Evolutionary conservation across 2,888 invertebrate genomes (phyloP).

Genomic region (Callosobruchus maculatus): DNA sequence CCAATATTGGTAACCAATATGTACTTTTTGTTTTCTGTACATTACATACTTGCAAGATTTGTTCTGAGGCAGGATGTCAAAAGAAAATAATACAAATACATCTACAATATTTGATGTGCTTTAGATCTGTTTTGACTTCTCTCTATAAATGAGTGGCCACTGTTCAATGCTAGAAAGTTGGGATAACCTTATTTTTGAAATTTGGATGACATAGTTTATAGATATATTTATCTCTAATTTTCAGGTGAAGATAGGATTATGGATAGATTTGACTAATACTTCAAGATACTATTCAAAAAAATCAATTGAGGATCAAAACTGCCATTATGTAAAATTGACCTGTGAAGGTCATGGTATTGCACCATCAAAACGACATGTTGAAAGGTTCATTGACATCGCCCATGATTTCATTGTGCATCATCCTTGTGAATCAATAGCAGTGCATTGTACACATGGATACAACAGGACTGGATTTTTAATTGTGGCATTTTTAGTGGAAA

Average conservation of each 20-base stretch:
- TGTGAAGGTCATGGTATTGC: conserved; percentile 92
- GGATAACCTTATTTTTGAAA: too few species aligned
- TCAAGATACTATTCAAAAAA: conserved; percentile 82
- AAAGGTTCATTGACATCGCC: conserved; percentile 77
- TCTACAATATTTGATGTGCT: too few species aligned
- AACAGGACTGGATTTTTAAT: conserved; percentile 97
- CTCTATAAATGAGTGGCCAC: too few species aligned
- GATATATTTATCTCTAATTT: too few species aligned
- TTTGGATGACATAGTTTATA: too few species aligned
- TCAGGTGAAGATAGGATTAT: conserved; percentile 83
- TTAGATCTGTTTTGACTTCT: too few species aligned
- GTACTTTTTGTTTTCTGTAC: too few species aligned
- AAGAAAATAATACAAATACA: too few species aligned
- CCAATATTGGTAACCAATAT: too few species aligned
- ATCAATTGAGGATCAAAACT: conserved; percentile 70
- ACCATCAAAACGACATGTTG: conserved; percentile 80
- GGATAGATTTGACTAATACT: conserved; percentile 97
- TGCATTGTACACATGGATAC: conserved; percentile 98
- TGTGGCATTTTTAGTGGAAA: conserved; percentile 83
- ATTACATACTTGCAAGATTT: too few species aligned
- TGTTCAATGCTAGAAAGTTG: too few species aligned
- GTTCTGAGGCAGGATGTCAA: too few species aligned
- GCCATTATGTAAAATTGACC: conserved; percentile 82
- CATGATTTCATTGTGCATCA: conserved; percentile 72
- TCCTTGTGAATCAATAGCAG: conserved; percentile 74